Percentiles rank a stretch among this genome's conserved stretches.
Evolutionary conservation across 2,113 vertebrate genomes (phyloP).

Genomic region (Guaruba guarouba): DNA sequence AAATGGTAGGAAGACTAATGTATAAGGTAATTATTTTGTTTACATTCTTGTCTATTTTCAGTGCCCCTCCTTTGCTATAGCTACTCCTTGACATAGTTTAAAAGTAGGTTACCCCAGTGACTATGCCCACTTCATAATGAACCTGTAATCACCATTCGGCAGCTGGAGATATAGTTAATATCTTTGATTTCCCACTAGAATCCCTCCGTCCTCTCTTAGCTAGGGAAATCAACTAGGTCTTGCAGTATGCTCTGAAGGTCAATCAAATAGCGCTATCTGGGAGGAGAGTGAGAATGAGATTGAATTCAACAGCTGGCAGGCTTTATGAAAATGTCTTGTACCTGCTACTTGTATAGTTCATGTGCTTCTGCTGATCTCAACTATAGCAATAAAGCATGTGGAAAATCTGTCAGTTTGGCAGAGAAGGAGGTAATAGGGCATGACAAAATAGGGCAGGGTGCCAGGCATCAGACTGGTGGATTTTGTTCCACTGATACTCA

Average conservation of each 20-base stretch:
- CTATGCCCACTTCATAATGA: not conserved
- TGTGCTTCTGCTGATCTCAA: constrained; percentile 21
- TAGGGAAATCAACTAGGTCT: constrained; percentile 6
- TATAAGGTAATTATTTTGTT: not conserved
- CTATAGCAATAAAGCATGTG: constrained; percentile 6
- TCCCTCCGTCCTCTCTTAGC: not conserved
- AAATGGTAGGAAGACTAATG: not conserved
- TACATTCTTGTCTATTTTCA: not conserved
- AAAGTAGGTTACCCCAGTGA: not conserved
- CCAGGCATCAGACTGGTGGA: not conserved
- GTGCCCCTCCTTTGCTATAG: not conserved
- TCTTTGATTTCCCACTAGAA: constrained; percentile 32
- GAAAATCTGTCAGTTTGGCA: constrained; percentile 37
- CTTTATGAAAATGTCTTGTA: constrained; percentile 37
- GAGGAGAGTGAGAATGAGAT: not conserved
- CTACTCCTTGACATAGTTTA: not conserved
- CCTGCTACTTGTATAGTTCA: not conserved
- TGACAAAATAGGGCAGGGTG: not conserved
- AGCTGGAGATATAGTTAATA: constrained; percentile 21
- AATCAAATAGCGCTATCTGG: not conserved
- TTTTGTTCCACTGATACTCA: not conserved
- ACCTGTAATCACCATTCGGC: not conserved
- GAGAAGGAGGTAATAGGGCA: not conserved
- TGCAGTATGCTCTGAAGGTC: constrained; percentile 1
- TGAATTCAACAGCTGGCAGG: constrained; percentile 33